Evolutionary conservation across 1,140 invertebrate genomes (phyloP), one percentile per base, ranked within the genome.

Genomic region (Frieseomelitta varia): DNA sequence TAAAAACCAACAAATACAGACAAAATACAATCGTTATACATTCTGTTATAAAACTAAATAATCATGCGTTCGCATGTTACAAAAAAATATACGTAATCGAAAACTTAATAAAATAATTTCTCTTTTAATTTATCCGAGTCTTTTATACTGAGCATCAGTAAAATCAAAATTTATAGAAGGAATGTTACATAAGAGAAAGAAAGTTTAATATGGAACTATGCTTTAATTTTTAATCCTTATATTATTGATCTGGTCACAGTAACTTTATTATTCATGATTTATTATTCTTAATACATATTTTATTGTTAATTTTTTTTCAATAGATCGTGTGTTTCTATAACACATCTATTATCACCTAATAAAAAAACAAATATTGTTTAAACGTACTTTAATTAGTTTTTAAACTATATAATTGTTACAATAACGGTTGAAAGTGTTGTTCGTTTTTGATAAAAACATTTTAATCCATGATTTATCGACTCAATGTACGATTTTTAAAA

Each of bases 191-290:
- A 34, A 56, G 10, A 30, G 12, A 19, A 47, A 24, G 30, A 24
- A 76, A 76, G 2, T 69, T 82, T 21, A 19, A 55, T 51, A 58
- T 34, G 56, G 30, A 67, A 24, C 3, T 30, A 82, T 34, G 27
- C 19, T 56, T 76, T 14, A 68, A 68, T 30, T 65, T 67, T 27
- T 34, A 76, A 76, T 76, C 2, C 21, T n/a, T 39, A 3, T 27
- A 71, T 27, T 63, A 39, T 61, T 55, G 27, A 79, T 72, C 17
- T 79, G 76, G 67, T 84, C 76, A 72, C 53, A 63, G 39, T 71
- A 84, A 79, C 76, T 84, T 79, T 84, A 79, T 84, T 83, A 83
- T 78, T 53, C 65, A 61, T 53, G 56, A 61, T 69, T 76, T 56
- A 82, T 76, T 30, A 56, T 68, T 61, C 39, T 84, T 30, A 19